Base-by-base conservation (phyloP, 2,797 vertebrate genomes). In the Orestias chungarensis region DNA sequence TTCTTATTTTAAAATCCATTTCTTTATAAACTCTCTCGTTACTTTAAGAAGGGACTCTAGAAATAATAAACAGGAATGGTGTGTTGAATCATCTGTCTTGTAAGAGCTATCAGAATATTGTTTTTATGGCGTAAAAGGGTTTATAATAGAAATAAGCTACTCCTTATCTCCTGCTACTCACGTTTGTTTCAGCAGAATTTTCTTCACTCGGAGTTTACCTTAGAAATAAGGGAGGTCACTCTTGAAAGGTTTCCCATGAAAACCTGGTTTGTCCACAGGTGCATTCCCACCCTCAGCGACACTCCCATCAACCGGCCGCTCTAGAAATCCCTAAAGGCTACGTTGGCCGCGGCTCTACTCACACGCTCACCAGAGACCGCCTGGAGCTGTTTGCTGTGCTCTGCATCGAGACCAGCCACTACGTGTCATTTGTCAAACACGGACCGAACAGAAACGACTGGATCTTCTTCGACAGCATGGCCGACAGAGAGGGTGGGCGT, bases 391-490 rank as follows among this genome's bases (percentile, higher is more conserved):
- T 97, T 0, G 96, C 96, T 0, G 96, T 97, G 52, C 95, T 98
- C 38, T 98, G 95, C 90, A 97, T 98, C 0, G 96, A 98, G 90
- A 98, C 96, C 40, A 98, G 96, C 50, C 96, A 97, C 87, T 97
- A 97, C 0, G 96, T 97, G 42, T 95, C 96, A 79, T 97, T 97
- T 1, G 92, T 97, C 75, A 96, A 96, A n/a, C 86, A 96, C 0
- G 96, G 96, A 6, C 94, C 95, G 0, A 70, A 86, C 35, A 83
- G 70, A 0, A n/a, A 90, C 0, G 93, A 96, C 89, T 98, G 96
- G 96, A 94, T 97, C 91, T 98, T 98, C 88, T 97, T 97, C 0
- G 96, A 98, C 92, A 98, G 96, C 91, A 98, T 98, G 96, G 96
- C 96, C 0, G 96, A 98, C 89, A 88, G 96, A 68, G 55, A 95